phyloP scores from a whole-genome alignment of 2,888 invertebrate genomes.

The Eulithis prunata region DNA sequence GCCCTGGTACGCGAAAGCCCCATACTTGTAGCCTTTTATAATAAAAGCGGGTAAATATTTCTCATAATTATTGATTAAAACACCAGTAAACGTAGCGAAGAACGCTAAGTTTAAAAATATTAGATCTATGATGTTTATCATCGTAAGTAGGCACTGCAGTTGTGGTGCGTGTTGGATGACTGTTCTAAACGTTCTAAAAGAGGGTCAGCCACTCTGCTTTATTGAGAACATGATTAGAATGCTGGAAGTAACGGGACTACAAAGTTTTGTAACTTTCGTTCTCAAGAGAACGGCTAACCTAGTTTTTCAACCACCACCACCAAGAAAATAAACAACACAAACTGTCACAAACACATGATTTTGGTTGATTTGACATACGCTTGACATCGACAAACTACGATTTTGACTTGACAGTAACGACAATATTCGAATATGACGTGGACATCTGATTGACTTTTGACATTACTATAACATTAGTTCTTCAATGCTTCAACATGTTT shows the following conservation, averaged over 20 bases:
- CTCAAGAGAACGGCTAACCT: conserved; percentile 21
- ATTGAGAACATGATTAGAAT: conserved; percentile 38
- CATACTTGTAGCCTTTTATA: conserved; percentile 88
- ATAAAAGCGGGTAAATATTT: conserved; percentile 87
- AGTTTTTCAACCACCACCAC: conserved; percentile 23
- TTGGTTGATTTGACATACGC: not conserved
- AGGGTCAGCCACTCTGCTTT: conserved; percentile 10
- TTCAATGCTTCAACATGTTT: too few species aligned
- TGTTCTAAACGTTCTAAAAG: conserved; percentile 5
- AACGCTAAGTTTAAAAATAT: conserved; percentile 73
- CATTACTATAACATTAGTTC: too few species aligned
- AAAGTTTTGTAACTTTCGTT: conserved; percentile 44
- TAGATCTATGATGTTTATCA: conserved; percentile 73
- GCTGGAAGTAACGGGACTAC: conserved; percentile 47
- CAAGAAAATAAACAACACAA: conserved; percentile 19
- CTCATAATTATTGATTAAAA: conserved; percentile 87
- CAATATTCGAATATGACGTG: too few species aligned
- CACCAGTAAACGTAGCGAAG: conserved; percentile 81
- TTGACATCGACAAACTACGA: not conserved
- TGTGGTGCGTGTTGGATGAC: conserved; percentile 13
- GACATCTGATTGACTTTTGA: too few species aligned
- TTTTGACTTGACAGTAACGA: conserved; percentile 7
- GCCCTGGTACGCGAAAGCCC: conserved; percentile 87
- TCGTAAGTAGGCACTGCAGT: conserved; percentile 5
- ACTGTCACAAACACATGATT: conserved; percentile 20